These are phyloP conservation scores for Squalus acanthias DNA, from an alignment of 2,797 vertebrate species.

Conservation along the genomic window DNA sequence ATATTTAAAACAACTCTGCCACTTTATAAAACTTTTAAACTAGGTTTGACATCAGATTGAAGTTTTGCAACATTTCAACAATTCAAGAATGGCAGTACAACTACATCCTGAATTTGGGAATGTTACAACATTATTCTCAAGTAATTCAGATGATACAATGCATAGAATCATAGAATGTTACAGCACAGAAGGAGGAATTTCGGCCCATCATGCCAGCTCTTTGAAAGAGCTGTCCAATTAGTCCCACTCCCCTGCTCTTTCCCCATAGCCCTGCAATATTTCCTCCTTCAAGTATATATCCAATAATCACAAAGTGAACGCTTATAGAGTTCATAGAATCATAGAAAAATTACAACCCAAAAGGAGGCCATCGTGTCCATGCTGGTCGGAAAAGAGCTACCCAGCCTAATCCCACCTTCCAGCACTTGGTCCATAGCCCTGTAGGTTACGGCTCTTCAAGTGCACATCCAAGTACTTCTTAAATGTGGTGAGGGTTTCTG, in stretches of 20 bases:
- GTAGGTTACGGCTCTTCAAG: too few species aligned
- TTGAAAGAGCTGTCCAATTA: background rate
- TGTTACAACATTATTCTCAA: background rate
- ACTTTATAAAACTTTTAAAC: background rate
- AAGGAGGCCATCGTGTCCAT: too few species aligned
- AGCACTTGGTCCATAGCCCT: too few species aligned
- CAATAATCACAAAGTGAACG: background rate
- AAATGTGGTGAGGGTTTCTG: too few species aligned
- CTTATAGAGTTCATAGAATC: too few species aligned
- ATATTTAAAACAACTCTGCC: background rate
- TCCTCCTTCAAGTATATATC: background rate
- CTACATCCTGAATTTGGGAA: background rate
- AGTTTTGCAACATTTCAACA: background rate
- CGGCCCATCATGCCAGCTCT: background rate
- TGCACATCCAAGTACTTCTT: too few species aligned
- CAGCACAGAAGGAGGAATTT: background rate
- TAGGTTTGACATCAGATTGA: background rate
- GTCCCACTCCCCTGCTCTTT: background rate
- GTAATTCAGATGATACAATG: background rate
- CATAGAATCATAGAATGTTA: background rate
- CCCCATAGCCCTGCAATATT: background rate
- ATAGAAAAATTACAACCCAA: too few species aligned
- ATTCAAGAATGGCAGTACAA: background rate
- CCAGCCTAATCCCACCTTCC: too few species aligned
- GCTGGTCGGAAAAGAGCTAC: too few species aligned